Evolutionary conservation across 2,113 vertebrate genomes (phyloP).

Genomic region (Microtus ochrogaster): DNA sequence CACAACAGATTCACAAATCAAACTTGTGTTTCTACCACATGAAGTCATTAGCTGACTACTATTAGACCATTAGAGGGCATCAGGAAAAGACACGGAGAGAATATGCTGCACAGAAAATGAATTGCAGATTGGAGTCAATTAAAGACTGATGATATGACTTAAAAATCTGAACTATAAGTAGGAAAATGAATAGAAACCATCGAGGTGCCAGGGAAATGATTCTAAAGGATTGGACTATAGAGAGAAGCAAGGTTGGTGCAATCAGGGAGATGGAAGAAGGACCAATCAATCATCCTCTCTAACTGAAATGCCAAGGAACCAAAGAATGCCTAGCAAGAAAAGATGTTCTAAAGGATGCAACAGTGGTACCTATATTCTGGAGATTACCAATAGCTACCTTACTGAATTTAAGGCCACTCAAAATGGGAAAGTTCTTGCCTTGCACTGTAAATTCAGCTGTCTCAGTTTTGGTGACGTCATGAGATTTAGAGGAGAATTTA

Average conservation of each 20-base stretch:
- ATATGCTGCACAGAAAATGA: not conserved
- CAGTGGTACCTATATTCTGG: not conserved
- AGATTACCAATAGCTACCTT: not conserved
- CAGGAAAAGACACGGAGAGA: not conserved
- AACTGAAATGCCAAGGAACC: not conserved
- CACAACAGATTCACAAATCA: not conserved
- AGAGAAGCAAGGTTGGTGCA: slow-evolving; percentile 6
- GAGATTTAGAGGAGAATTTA: not conserved
- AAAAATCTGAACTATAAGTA: not conserved
- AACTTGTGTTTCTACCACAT: not conserved
- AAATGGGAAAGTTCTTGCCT: not conserved
- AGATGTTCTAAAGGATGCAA: not conserved
- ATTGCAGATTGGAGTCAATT: not conserved
- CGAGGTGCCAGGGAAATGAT: not conserved
- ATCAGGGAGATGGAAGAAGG: not conserved
- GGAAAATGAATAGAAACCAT: not conserved
- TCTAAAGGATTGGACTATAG: not conserved
- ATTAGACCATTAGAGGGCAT: not conserved
- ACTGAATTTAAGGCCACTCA: not conserved
- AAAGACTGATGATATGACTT: not conserved
- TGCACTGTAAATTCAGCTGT: not conserved
- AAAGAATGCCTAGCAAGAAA: not conserved
- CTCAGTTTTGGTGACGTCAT: not conserved
- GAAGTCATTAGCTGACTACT: not conserved
- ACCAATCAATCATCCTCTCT: not conserved